Conservation (phyloP, 2,797 vertebrate genomes). For the Carcharodon carcharias region DNA sequence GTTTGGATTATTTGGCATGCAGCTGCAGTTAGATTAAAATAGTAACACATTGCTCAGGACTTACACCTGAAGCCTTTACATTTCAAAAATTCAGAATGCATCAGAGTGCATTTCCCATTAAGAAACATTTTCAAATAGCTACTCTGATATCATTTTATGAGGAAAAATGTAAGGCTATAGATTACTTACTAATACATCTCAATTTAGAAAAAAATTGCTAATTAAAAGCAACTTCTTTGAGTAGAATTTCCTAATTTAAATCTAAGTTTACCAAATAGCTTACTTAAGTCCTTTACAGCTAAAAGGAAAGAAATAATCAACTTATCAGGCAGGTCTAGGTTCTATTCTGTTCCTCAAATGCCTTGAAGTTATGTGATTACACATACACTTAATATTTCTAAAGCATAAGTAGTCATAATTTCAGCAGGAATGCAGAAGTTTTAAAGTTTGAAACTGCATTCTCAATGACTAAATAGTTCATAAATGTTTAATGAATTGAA, state of each 20-base stretch:
- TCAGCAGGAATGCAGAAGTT: not conserved
- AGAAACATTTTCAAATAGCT: not conserved
- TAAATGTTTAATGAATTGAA: not conserved
- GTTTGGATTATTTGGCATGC: not conserved
- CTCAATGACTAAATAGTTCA: not conserved
- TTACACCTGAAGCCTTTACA: not conserved
- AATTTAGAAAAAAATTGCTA: not conserved
- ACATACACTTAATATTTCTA: not conserved
- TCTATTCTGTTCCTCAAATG: too few relatives aligned
- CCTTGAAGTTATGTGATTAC: not conserved
- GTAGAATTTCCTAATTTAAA: conserved; percentile 4
- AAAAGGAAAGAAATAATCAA: not conserved
- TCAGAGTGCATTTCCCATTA: not conserved
- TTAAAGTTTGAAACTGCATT: not conserved
- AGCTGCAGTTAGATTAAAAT: conserved; percentile 28
- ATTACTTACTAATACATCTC: not conserved
- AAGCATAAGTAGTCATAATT: not conserved
- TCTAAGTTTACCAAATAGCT: not conserved
- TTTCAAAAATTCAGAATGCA: not conserved
- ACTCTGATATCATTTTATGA: not conserved
- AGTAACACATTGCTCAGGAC: not conserved
- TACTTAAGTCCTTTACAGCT: not conserved
- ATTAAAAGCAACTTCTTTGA: not conserved
- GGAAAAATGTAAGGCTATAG: not conserved
- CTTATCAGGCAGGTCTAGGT: not conserved